These are phyloP conservation scores for Spatula clypeata DNA, from an alignment of 2,797 vertebrate genomes.

Conservation along the genomic window DNA sequence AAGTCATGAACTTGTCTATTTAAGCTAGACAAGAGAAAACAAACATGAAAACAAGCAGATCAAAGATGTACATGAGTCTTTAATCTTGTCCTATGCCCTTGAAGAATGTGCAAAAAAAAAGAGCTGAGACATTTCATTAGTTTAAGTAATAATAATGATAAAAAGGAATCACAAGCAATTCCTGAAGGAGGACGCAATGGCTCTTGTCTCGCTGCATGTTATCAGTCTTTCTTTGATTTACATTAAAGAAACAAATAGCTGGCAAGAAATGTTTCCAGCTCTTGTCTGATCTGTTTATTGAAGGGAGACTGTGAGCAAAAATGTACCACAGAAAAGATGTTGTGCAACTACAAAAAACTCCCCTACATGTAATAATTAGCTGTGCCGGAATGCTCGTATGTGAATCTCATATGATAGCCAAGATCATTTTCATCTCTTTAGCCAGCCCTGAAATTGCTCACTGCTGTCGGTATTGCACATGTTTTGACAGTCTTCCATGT, in stretches of 20 bases:
- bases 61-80: constrained; percentile 54
- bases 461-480: neutral
- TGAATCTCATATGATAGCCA: neutral
- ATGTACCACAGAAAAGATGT: neutral
- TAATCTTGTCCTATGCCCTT: constrained; percentile 60
- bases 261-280: constrained; percentile 21
- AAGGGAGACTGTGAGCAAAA: constrained; percentile 13
- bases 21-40: constrained; percentile 33
- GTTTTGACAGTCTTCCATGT: neutral
- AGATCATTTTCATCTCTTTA: neutral
- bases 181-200: constrained; percentile 18
- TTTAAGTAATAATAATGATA: constrained; percentile 55
- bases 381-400: neutral
- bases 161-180: constrained; percentile 19
- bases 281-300: neutral
- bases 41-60: constrained; percentile 58
- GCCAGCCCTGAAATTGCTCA: neutral
- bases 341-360: neutral
- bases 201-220: constrained; percentile 28
- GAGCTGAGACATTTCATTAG: constrained; percentile 45
- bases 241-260: constrained; percentile 38
- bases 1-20: constrained; percentile 9
- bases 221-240: constrained; percentile 56
- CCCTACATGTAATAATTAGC: neutral
- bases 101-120: constrained; percentile 13